These are phyloP conservation scores for Colius striatus DNA, from an alignment of 2,113 vertebrate genomes.

Conservation along the genomic window DNA sequence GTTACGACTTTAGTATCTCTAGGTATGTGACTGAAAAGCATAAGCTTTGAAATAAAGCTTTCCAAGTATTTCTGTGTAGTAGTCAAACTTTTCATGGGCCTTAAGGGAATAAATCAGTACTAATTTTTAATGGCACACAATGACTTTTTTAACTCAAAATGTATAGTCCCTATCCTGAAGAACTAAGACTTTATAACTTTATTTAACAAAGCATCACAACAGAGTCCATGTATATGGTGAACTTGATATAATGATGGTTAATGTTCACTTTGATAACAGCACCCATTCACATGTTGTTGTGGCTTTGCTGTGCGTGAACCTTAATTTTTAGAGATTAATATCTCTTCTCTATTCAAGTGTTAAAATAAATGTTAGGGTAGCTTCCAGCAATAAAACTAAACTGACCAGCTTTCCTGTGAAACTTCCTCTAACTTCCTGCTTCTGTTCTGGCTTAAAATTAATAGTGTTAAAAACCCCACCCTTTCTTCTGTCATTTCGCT, in stretches of 20 bases:
- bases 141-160: neutral
- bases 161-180: neutral
- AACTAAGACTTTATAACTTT: neutral
- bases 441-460: slow-evolving; percentile 27
- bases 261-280: neutral
- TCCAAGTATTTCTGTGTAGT: neutral
- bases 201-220: neutral
- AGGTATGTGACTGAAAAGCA: neutral
- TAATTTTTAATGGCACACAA: neutral
- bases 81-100: neutral
- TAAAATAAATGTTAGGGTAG: neutral
- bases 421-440: slow-evolving; percentile 43
- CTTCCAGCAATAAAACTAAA: neutral
- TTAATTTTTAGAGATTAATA: neutral
- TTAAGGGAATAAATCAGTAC: neutral
- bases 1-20: neutral
- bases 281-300: neutral
- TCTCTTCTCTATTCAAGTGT: neutral
- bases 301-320: neutral
- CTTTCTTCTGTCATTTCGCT: slow-evolving; percentile 22
- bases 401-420: slow-evolving; percentile 25
- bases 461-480: neutral
- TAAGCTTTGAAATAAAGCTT: neutral
- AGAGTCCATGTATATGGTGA: neutral
- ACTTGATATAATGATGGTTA: neutral